These are phyloP conservation scores for Microtus oregoni DNA, from an alignment of 2,113 vertebrate genomes.

Conservation along the genomic window DNA sequence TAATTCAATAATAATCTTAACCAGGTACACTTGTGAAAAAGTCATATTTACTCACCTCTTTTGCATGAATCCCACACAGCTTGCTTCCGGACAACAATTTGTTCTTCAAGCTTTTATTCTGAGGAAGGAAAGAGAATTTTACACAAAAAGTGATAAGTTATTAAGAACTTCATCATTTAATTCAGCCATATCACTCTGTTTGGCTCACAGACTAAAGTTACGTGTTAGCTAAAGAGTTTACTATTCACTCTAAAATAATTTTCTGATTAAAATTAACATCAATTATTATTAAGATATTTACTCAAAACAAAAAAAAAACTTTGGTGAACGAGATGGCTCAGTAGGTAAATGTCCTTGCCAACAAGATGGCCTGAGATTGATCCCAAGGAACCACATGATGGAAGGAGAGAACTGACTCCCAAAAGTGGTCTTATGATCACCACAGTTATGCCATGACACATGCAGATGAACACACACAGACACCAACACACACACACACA, in stretches of 20 bases:
- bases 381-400: not conserved
- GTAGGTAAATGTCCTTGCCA: not conserved
- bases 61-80: conserved; percentile 96
- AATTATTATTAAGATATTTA: conserved; percentile 29
- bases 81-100: conserved; percentile 97
- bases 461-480: not conserved
- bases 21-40: not conserved
- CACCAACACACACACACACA: no score
- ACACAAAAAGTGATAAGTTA: conserved; percentile 67
- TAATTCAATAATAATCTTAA: not conserved
- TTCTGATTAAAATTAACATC: not conserved
- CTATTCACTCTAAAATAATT: not conserved
- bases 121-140: conserved; percentile 67
- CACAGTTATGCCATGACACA: not conserved
- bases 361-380: not conserved
- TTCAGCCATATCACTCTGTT: conserved; percentile 39
- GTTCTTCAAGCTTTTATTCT: conserved; percentile 99
- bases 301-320: not conserved
- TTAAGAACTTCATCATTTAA: conserved; percentile 55
- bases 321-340: not conserved
- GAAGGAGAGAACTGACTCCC: not conserved
- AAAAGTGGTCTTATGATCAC: not conserved
- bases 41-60: conserved; percentile 91
- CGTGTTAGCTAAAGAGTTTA: not conserved
- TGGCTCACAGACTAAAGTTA: not conserved